Evolutionary conservation across 2,797 vertebrate genomes (phyloP).

Genomic region (Limnodromus scolopaceus): DNA sequence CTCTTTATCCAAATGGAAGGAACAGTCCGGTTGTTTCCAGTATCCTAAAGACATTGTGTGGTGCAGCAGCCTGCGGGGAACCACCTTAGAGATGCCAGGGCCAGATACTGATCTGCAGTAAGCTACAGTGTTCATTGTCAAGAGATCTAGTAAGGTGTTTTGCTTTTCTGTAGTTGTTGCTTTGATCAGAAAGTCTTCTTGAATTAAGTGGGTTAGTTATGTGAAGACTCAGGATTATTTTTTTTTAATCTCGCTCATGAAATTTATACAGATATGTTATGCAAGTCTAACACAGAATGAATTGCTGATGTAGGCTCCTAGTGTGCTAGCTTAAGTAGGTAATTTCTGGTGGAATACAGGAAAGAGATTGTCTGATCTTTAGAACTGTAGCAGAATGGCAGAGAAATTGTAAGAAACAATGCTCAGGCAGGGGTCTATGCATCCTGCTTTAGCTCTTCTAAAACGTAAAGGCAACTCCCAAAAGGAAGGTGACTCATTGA

Average conservation of each 20-base stretch:
- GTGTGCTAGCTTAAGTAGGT: not conserved
- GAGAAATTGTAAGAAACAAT: not conserved
- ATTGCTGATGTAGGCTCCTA: not conserved
- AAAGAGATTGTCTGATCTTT: not conserved
- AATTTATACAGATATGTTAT: not conserved
- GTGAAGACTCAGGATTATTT: not conserved
- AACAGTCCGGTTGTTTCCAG: not conserved
- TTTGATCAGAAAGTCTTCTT: not conserved
- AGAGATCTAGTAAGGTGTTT: not conserved
- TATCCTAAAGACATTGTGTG: not conserved
- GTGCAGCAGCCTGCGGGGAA: not conserved
- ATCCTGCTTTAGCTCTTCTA: conserved; percentile 15
- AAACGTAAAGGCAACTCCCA: conserved; percentile 7
- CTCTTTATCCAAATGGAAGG: not conserved
- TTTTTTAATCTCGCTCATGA: not conserved
- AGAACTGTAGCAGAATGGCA: not conserved
- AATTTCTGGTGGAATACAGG: not conserved
- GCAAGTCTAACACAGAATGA: not conserved
- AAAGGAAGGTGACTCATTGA: conserved; percentile 63
- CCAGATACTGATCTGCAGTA: not conserved
- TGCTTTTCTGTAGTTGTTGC: not conserved
- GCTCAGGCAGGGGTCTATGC: not conserved
- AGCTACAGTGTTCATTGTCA: not conserved
- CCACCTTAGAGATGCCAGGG: not conserved
- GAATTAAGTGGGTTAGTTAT: not conserved